These are phyloP conservation scores for Neoaliturus tenellus DNA, from an alignment of 2,888 invertebrate genomes.

Conservation along the genomic window DNA sequence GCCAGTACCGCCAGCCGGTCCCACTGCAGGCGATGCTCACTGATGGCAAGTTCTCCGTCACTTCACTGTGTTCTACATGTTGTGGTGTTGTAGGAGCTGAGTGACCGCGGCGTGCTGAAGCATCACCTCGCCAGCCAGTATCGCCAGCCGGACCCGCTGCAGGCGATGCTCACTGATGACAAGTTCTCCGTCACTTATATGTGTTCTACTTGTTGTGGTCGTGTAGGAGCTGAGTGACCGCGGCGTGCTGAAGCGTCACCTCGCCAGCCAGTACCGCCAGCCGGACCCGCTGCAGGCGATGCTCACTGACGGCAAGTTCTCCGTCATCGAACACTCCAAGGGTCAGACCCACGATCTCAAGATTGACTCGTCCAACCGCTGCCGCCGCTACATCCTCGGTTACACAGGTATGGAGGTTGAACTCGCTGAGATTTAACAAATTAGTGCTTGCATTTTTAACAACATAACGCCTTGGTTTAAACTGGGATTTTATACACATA, in stretches of 20 bases:
- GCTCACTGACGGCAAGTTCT: constrained; percentile 57
- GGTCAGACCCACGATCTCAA: constrained; percentile 74
- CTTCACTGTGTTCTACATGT: neutral
- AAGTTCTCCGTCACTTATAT: too few relatives aligned
- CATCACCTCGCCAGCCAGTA: constrained; percentile 66
- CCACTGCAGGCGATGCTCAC: constrained; percentile 60
- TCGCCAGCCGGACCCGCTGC: constrained; percentile 60
- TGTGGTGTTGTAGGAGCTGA: constrained; percentile 70
- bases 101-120: constrained; percentile 73
- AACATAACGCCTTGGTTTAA: too few relatives aligned
- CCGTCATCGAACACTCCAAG: constrained; percentile 58
- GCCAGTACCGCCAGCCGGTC: constrained; percentile 58
- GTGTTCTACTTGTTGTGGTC: neutral
- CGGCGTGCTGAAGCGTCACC: constrained; percentile 72
- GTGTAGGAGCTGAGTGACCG: constrained; percentile 73
- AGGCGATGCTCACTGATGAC: constrained; percentile 58
- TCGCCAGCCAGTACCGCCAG: constrained; percentile 57
- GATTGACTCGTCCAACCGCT: constrained; percentile 69
- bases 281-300: constrained; percentile 61
- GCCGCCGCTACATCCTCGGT: constrained; percentile 79
- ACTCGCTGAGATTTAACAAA: too few relatives aligned
- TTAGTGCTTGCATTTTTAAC: too few relatives aligned
- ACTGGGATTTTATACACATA: too few relatives aligned
- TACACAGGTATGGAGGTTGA: constrained; percentile 84
- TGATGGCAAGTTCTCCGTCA: constrained; percentile 55